Percentiles rank a stretch among this genome's conserved stretches.
phyloP scores from a whole-genome alignment of 2,888 invertebrate genomes.

The Chrysolina americana region DNA sequence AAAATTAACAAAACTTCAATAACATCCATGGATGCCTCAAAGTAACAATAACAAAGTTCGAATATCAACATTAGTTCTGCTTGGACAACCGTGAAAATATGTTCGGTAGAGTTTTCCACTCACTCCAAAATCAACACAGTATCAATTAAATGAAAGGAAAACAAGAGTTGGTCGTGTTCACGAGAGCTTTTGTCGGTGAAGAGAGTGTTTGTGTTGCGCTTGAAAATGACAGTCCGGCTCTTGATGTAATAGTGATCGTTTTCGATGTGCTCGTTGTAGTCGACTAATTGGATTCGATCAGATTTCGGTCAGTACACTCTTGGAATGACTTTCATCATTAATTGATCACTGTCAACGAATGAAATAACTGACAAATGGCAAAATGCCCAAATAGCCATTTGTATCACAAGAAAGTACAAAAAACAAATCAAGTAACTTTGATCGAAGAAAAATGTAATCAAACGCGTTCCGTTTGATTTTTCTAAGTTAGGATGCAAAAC shows the following conservation, averaged over 20 bases:
- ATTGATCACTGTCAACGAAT: not conserved
- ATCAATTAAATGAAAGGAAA: conserved; percentile 13
- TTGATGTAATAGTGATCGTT: too few species aligned
- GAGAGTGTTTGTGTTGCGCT: conserved; percentile 2
- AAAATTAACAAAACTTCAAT: conserved; percentile 33
- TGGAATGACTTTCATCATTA: not conserved
- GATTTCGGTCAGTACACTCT: not conserved
- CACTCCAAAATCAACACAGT: not conserved
- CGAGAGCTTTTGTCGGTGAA: not conserved
- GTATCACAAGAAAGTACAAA: too few species aligned
- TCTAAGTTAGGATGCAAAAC: too few species aligned
- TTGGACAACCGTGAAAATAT: not conserved
- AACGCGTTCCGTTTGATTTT: too few species aligned
- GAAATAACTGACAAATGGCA: too few species aligned
- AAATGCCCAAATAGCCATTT: too few species aligned
- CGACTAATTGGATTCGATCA: not conserved
- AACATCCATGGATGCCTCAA: conserved; percentile 26
- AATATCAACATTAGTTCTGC: not conserved
- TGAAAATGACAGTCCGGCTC: too few species aligned
- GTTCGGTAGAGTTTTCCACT: not conserved
- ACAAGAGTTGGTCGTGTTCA: conserved; percentile 9
- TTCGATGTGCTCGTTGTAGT: too few species aligned
- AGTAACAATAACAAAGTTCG: not conserved
- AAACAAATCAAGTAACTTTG: too few species aligned
- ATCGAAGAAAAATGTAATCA: too few species aligned